phyloP scores from a whole-genome alignment of 2,888 invertebrate species.

The Zygothrica quintamaculata region DNA sequence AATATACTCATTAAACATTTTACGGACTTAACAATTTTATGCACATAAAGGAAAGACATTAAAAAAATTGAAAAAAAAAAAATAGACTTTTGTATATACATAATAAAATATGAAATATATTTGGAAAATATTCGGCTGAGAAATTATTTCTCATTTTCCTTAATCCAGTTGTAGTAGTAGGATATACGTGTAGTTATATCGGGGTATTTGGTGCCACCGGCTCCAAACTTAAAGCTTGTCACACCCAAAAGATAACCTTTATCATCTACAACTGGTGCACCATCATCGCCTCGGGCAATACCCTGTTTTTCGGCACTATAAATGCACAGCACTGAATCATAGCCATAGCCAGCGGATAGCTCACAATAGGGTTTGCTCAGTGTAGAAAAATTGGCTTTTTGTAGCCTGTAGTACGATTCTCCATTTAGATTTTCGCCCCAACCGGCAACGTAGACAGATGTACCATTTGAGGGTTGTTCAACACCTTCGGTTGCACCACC shows the following conservation, averaged over 20 bases:
- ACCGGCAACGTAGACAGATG: slow-evolving; percentile 73
- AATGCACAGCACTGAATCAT: slow-evolving; percentile 74
- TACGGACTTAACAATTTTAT: no score
- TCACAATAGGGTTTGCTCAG: slow-evolving; percentile 66
- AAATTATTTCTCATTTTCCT: slow-evolving; percentile 31
- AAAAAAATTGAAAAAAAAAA: no score
- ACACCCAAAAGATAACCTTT: slow-evolving; percentile 67
- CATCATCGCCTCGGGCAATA: slow-evolving; percentile 81
- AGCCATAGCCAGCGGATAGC: slow-evolving; percentile 71
- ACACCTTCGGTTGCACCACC: slow-evolving; percentile 8
- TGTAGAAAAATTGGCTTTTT: slow-evolving; percentile 69
- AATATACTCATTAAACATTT: slow-evolving; percentile 10
- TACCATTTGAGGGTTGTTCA: slow-evolving; percentile 56
- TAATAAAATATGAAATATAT: neutral
- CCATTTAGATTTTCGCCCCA: slow-evolving; percentile 79
- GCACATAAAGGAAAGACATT: no score
- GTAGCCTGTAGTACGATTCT: slow-evolving; percentile 66
- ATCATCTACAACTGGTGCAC: slow-evolving; percentile 75
- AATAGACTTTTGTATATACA: no score
- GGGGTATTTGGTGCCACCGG: slow-evolving; percentile 79
- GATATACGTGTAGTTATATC: slow-evolving; percentile 75
- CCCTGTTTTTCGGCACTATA: slow-evolving; percentile 69
- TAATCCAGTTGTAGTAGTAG: slow-evolving; percentile 77
- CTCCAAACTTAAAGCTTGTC: slow-evolving; percentile 75
- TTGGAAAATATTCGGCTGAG: neutral